Conservation (phyloP, 1,140 invertebrate genomes). For the Cotesia typhae region DNA sequence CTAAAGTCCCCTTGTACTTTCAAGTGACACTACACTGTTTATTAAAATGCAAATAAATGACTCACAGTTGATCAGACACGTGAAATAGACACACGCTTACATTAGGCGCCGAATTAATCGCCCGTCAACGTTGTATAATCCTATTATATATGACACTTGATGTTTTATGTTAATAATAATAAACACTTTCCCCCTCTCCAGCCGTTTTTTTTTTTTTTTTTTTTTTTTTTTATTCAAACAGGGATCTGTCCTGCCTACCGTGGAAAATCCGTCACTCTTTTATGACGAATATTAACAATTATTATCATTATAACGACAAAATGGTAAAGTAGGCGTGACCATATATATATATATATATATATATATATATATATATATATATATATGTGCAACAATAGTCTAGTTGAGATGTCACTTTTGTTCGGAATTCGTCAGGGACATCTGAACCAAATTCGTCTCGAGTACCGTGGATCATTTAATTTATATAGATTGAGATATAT, state of each 20-base stretch:
- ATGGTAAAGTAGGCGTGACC: conserved; percentile 50
- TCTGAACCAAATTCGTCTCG: conserved; percentile 49
- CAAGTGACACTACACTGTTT: too few species aligned
- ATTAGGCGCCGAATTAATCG: conserved; percentile 41
- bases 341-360: neutral
- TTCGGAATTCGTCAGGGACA: conserved; percentile 59
- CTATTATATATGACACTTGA: conserved; percentile 28
- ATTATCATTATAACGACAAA: too few species aligned
- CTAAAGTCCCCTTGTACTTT: too few species aligned
- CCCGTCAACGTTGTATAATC: conserved; percentile 20
- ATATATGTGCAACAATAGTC: conserved; percentile 1
- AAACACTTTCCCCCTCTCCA: neutral
- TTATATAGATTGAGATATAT: neutral
- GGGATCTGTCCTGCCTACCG: conserved; percentile 43
- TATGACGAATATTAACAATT: too few species aligned
- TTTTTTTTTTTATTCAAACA: too few species aligned
- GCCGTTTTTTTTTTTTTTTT: too few species aligned
- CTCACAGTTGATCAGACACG: too few species aligned
- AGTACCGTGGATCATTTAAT: conserved; percentile 41
- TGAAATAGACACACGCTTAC: conserved; percentile 15
- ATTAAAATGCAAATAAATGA: too few species aligned
- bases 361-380: neutral
- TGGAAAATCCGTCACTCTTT: conserved; percentile 49
- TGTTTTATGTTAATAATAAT: conserved; percentile 46
- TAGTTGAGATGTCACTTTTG: conserved; percentile 61